A percentile compares a stretch with the other conserved stretches of the same genome.
Conservation (phyloP, 1,140 invertebrate genomes). For the Euglossa dilemma region DNA sequence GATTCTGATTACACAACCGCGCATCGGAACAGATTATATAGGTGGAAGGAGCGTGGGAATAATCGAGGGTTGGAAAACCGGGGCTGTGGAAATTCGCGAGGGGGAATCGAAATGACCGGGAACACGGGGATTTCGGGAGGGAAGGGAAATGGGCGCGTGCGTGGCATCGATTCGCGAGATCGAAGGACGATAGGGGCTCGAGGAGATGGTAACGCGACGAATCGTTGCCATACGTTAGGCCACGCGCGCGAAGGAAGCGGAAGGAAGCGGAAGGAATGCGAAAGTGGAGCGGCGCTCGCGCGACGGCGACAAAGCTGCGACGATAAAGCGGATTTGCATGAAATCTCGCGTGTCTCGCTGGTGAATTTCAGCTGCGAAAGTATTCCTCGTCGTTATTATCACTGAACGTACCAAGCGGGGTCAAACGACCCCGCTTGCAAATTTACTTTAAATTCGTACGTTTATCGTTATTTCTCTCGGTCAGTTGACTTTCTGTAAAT, state of each 20-base stretch:
- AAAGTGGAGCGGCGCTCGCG: conserved; percentile 4
- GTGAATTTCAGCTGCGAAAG: background rate
- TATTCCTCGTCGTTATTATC: background rate
- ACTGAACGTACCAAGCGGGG: no score
- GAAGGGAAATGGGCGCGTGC: background rate
- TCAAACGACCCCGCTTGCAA: no score
- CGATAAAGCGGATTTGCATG: conserved; percentile 43
- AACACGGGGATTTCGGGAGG: background rate
- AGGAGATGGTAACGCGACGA: conserved; percentile 31
- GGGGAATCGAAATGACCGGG: background rate
- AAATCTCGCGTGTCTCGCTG: conserved; percentile 9
- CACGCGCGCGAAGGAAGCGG: no score
- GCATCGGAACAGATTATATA: background rate
- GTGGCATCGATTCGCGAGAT: conserved; percentile 10
- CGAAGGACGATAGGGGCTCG: background rate
- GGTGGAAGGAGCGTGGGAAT: background rate
- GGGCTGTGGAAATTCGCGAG: background rate
- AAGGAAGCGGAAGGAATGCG: background rate
- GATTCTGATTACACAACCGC: background rate
- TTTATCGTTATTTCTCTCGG: no score
- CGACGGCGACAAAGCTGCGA: conserved; percentile 5
- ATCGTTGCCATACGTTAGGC: conserved; percentile 16
- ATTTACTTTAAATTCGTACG: no score
- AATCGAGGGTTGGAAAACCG: no score
- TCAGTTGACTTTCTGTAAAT: no score